A percentile compares a stretch with the other conserved stretches of the same genome.
Conservation (phyloP, 2,113 vertebrate species). For the Delphinapterus leucas region DNA sequence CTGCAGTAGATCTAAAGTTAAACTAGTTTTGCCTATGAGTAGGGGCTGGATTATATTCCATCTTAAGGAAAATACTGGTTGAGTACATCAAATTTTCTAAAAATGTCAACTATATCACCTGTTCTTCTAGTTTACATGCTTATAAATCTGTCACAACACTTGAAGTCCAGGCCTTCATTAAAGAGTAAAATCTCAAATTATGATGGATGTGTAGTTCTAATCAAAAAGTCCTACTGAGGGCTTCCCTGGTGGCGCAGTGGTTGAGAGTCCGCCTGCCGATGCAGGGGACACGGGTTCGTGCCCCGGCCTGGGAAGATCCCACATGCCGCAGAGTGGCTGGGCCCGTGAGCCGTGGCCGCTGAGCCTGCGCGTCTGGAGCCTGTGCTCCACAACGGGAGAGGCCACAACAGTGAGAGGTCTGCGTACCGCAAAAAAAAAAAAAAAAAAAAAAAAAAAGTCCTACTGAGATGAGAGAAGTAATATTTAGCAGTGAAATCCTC, state of each 20-base stretch:
- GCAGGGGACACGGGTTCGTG: too few relatives aligned
- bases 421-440: too few relatives aligned
- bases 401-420: too few relatives aligned
- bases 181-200: not conserved
- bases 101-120: not conserved
- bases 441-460: not conserved
- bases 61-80: constrained; percentile 29
- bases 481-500: not conserved
- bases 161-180: not conserved
- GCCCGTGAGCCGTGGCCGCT: too few relatives aligned
- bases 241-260: too few relatives aligned
- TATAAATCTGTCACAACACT: not conserved
- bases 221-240: not conserved
- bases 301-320: too few relatives aligned
- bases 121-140: not conserved
- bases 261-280: too few relatives aligned
- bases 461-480: not conserved
- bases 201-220: not conserved
- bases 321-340: too few relatives aligned
- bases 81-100: not conserved
- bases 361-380: too few relatives aligned
- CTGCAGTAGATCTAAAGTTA: not conserved
- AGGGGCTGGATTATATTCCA: not conserved
- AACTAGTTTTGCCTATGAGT: not conserved
- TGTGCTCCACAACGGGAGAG: too few relatives aligned